Evolutionary conservation across 2,797 vertebrate genomes (phyloP), one percentile per base, ranked within the genome.

Genomic region (Anableps anableps): DNA sequence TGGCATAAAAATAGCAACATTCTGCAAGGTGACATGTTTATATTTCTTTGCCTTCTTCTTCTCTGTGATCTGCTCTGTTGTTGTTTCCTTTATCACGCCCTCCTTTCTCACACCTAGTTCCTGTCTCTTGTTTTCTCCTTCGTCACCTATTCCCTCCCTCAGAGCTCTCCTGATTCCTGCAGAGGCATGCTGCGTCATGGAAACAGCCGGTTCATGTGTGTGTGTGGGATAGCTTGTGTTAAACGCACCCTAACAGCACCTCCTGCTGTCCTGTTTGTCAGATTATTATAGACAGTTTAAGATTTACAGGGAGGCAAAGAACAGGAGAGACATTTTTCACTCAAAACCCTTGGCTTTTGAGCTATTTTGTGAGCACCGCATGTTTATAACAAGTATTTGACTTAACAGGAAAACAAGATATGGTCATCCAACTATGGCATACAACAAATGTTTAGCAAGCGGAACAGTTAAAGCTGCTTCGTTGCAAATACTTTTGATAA

Each of bases 101-200:
- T 80, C 74, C 80, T 64, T 80, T 82, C 72, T 87, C 85, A 79
- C 84, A 86, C 83, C 78, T 82, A 76, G 66, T 50, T 82, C 29
- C 78, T 51, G 48, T 72, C 80, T 85, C 51, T 70, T 31, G 23
- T 83, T 86, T 82, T 78, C 62, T 78, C 79, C 79, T 80, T 74
- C 47, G 66, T 90, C 92, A 92, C 88, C 88, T 89, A 80, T 90
- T 88, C 85, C 86, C 89, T 89, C 83, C 90, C 88, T 87, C 85
- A 1, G 78, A 82, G 90, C 86, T 87, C 83, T 85, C 76, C 68
- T 80, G 55, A 84, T 83, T 93, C 92, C 85, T 90, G 86, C 89
- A 89, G 88, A 90, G 91, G 89, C 89, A 85, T 90, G 93, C 92
- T 94, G 93, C 93, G 90, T 95, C 94, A 94, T 94, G 94, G 93